Conservation (phyloP, 2,888 invertebrate genomes). For the Branchipolynoe longqiensis region DNA sequence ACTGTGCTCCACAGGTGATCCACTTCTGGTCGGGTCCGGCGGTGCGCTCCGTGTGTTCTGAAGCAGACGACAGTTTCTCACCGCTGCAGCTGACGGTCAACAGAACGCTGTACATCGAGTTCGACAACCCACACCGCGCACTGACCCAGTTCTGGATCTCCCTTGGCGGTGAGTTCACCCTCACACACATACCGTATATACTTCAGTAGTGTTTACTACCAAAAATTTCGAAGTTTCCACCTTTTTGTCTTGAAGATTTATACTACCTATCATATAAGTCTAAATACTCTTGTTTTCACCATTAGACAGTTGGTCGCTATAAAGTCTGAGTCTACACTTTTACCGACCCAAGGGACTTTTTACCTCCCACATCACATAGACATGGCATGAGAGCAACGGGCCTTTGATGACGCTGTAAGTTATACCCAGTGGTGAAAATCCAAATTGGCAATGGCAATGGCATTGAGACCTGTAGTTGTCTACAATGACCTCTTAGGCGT, state of each 20-base stretch:
- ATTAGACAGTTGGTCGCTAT: no score
- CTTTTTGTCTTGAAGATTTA: neutral
- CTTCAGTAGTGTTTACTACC: neutral
- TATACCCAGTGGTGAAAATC: no score
- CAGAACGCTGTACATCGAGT: constrained; percentile 33
- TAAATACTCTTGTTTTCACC: neutral
- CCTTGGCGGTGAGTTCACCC: constrained; percentile 1
- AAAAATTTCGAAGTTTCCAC: neutral
- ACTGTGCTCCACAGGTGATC: constrained; percentile 34
- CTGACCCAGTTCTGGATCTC: constrained; percentile 45
- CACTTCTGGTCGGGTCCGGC: constrained; percentile 36
- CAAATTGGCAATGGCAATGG: no score
- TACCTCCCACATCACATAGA: no score
- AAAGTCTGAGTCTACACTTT: neutral
- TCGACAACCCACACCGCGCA: constrained; percentile 4
- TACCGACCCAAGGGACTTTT: no score
- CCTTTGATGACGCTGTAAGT: no score
- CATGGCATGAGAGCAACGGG: no score
- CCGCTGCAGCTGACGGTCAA: constrained; percentile 27
- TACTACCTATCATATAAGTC: no score
- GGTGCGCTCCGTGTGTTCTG: constrained; percentile 24
- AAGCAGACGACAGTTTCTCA: constrained; percentile 26
- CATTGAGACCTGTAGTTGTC: no score
- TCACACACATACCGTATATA: neutral
- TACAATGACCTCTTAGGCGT: no score